phyloP scores from a whole-genome alignment of 2,888 invertebrate genomes.

The Fissipunctia ypsillon region DNA sequence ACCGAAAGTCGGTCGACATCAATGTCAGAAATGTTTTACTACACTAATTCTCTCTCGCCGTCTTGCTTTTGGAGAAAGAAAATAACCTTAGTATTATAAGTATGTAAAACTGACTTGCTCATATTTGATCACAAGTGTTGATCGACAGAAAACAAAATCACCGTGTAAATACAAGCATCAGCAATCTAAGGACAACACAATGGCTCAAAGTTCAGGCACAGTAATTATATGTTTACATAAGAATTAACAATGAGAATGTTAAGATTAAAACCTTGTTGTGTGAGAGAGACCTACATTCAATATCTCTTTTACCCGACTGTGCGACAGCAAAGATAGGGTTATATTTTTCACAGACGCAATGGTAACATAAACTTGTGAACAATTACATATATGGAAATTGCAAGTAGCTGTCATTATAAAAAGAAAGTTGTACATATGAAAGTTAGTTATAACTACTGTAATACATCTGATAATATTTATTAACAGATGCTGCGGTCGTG shows the following conservation, averaged over 20 bases:
- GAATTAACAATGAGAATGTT: constrained; percentile 3
- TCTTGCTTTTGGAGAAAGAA: background rate
- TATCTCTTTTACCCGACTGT: constrained; percentile 1
- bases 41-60: background rate
- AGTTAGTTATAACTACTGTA: constrained; percentile 5
- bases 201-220: constrained; percentile 43
- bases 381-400: constrained; percentile 5
- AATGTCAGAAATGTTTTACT: background rate
- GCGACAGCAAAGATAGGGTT: background rate
- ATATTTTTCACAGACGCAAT: background rate
- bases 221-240: constrained; percentile 19
- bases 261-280: background rate
- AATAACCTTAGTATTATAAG: background rate
- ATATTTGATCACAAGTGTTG: background rate
- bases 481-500: background rate
- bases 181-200: background rate
- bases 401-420: background rate
- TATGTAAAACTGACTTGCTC: background rate
- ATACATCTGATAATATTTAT: background rate
- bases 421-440: constrained; percentile 27
- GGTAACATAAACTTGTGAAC: background rate
- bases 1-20: background rate
- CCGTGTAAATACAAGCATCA: background rate
- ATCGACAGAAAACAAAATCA: background rate
- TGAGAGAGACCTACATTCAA: background rate